A percentile compares a stretch with the other conserved stretches of the same genome.
phyloP scores from a whole-genome alignment of 2,113 vertebrate genomes.

The Athene noctua region DNA sequence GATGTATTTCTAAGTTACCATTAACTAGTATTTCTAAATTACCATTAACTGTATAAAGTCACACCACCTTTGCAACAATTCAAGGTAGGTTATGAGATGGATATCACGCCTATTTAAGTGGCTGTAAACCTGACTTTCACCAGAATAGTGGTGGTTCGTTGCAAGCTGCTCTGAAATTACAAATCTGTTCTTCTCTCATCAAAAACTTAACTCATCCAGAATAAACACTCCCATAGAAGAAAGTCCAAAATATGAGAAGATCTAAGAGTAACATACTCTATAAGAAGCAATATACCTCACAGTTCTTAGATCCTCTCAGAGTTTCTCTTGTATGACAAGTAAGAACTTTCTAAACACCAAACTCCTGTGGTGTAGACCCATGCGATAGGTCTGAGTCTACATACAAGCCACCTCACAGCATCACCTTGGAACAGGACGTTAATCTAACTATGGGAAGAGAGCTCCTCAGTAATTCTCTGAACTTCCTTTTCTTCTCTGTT shows the following conservation, averaged over 20 bases:
- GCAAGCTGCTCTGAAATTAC: neutral
- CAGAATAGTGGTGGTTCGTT: neutral
- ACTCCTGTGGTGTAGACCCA: too few relatives aligned
- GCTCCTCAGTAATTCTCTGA: neutral
- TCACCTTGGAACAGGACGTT: neutral
- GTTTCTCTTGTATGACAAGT: neutral
- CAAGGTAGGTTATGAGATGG: neutral
- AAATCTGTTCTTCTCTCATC: neutral
- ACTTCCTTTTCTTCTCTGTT: neutral
- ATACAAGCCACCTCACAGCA: neutral
- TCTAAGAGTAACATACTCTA: neutral
- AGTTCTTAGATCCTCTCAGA: neutral
- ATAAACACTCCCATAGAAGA: neutral
- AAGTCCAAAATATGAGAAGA: neutral
- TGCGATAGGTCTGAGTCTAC: neutral
- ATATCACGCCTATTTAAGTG: neutral
- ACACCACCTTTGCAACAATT: neutral
- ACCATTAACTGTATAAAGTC: neutral
- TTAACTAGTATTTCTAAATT: neutral
- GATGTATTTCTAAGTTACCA: neutral
- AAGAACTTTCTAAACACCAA: neutral
- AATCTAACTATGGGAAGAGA: neutral
- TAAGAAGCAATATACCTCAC: fast-evolving
- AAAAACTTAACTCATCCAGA: neutral
- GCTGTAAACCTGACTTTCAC: neutral